These are phyloP conservation scores for Xestia ashworthii DNA, from an alignment of 2,888 invertebrate genomes.

Conservation along the genomic window DNA sequence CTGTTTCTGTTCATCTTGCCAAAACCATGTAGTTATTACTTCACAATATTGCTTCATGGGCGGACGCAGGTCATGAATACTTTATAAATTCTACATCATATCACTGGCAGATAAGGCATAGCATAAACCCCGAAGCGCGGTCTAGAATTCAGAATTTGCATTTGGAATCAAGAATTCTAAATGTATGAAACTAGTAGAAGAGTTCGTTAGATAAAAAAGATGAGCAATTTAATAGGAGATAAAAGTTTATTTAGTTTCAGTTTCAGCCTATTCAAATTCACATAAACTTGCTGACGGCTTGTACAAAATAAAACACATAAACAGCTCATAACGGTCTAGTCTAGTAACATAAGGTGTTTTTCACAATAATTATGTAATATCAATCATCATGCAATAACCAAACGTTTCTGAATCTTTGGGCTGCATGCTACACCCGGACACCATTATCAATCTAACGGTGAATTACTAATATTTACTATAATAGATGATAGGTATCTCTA, in stretches of 20 bases:
- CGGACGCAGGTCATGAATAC: background rate
- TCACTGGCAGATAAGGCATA: background rate
- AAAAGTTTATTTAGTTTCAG: background rate
- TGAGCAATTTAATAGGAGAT: background rate
- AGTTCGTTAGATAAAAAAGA: background rate
- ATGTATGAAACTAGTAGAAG: background rate
- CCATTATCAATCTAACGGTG: background rate
- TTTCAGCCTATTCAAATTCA: background rate
- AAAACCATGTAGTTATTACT: background rate
- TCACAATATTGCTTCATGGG: background rate
- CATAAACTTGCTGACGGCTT: no score
- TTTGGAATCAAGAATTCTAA: background rate
- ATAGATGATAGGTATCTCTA: background rate
- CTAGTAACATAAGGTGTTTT: background rate
- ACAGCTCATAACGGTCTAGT: background rate
- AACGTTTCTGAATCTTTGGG: background rate
- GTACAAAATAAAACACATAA: background rate
- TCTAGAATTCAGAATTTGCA: background rate
- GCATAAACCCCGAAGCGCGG: background rate
- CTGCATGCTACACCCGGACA: background rate
- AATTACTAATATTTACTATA: background rate
- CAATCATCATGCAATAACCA: background rate
- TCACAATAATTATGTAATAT: background rate
- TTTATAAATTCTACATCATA: background rate
- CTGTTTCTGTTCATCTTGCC: background rate